Evolutionary conservation across 2,888 invertebrate species (phyloP), one percentile per base, ranked within the genome.

Genomic region (Pachydiplax longipennis): DNA sequence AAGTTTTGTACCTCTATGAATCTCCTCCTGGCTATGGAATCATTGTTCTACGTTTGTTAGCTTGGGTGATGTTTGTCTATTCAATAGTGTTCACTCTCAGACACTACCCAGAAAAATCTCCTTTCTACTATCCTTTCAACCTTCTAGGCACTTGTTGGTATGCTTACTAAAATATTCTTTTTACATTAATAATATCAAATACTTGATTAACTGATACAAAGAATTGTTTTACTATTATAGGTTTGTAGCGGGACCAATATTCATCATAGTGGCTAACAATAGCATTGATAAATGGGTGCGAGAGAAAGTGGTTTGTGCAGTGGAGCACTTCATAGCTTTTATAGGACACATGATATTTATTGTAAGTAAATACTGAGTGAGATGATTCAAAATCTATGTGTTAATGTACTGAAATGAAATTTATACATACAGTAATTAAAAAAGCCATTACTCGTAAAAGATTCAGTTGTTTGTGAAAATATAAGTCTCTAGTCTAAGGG

Each of bases 1-100:
- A 97, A 94, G 98, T 99, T 0, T 93, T 98, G 18, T 98, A 99
- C 93, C 94, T 98, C 2, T 99, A 98, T 93, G 98, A 99, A 94
- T 98, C 98, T 80, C 97, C 97, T 0, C 97, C 98, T 0, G 99
- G 99, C 0, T 98, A 98, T 92, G 97, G 97, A 0, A 94, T 99
- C 10, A 96, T 98, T 15, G 95, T 96, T 5, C 94, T 98, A 90
- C 95, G 98, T 81, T 94, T 98, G 0, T 92, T 96, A 0, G 98
- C 97, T 0, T 99, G 98, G 98, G 94, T 96, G 91, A 97, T 98
- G 94, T 98, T 98, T 93, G 94, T 95, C 90, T 95, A 95, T 92
- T 95, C 95, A 3, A 95, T 95, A 37, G 94, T 97, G 92, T 97
- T 97, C 93, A 98, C 98, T 0, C 95, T 98, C 82, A 97, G 96